Conservation (phyloP, 2,113 vertebrate species). For the Verasper variegatus region DNA sequence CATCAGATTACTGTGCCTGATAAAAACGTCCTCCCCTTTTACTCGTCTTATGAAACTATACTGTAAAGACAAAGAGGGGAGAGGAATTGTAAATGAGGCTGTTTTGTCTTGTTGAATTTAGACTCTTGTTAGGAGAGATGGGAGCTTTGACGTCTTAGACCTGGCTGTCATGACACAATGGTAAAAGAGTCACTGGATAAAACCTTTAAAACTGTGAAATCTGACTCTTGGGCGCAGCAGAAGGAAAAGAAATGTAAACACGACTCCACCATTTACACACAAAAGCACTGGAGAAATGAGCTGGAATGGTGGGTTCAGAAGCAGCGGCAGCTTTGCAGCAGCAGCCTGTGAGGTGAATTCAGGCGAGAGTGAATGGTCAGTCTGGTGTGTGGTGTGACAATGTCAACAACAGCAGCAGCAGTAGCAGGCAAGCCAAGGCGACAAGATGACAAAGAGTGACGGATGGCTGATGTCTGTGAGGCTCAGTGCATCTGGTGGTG, state of each 20-base stretch:
- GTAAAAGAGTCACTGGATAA: slow-evolving; percentile 12
- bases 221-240: slow-evolving; percentile 9
- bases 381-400: slow-evolving; percentile 32
- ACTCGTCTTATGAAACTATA: slow-evolving; percentile 96
- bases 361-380: slow-evolving; percentile 23
- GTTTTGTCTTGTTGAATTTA: background rate
- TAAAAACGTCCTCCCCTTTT: slow-evolving; percentile 96
- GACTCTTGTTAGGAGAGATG: slow-evolving; percentile 30
- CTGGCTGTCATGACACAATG: slow-evolving; percentile 9
- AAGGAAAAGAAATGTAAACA: slow-evolving; percentile 26
- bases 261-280: background rate
- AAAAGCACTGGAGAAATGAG: slow-evolving; percentile 32
- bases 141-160: slow-evolving; percentile 51
- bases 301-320: slow-evolving; percentile 12
- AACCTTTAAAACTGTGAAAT: slow-evolving; percentile 26
- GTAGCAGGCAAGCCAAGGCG: slow-evolving; percentile 43
- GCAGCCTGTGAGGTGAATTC: slow-evolving; percentile 30
- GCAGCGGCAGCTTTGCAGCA: slow-evolving; percentile 29
- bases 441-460: slow-evolving; percentile 33
- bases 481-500: slow-evolving; percentile 53
- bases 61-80: slow-evolving; percentile 86
- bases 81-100: slow-evolving; percentile 65
- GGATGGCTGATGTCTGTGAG: slow-evolving; percentile 40
- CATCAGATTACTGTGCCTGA: slow-evolving; percentile 99
- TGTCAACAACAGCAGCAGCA: slow-evolving; percentile 28